phyloP scores from a whole-genome alignment of 2,797 vertebrate genomes.

The Cheirogaleus major region DNA sequence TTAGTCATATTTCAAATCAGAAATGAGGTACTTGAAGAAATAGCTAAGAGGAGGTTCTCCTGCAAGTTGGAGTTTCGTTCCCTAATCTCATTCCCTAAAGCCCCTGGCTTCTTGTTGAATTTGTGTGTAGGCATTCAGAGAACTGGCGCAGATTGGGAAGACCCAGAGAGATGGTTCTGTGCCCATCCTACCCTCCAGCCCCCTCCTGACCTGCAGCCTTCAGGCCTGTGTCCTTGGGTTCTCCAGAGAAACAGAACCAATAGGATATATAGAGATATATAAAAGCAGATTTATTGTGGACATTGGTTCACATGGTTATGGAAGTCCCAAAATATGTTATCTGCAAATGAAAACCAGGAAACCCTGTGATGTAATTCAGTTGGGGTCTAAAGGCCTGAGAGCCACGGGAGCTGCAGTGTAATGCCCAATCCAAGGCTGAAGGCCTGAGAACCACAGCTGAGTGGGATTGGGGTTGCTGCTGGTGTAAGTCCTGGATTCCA shows the following conservation, averaged over 20 bases:
- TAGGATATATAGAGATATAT: background rate
- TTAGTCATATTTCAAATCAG: constrained; percentile 71
- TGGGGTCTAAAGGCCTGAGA: background rate
- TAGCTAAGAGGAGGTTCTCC: constrained; percentile 65
- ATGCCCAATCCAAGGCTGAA: background rate
- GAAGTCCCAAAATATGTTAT: background rate
- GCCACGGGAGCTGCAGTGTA: background rate
- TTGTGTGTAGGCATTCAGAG: constrained; percentile 48
- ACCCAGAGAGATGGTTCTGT: constrained; percentile 59
- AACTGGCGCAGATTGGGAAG: constrained; percentile 63
- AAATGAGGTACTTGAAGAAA: constrained; percentile 64
- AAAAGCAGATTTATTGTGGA: background rate
- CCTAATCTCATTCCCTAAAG: constrained; percentile 6
- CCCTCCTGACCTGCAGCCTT: background rate
- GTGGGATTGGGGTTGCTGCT: background rate
- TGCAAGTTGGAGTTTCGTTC: background rate
- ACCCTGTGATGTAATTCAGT: background rate
- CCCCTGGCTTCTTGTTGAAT: constrained; percentile 65
- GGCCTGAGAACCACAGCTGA: background rate
- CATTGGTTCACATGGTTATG: background rate
- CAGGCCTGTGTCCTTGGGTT: background rate
- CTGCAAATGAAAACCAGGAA: background rate
- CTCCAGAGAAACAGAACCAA: background rate
- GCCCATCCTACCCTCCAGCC: background rate
- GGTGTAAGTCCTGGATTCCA: background rate